phyloP scores from a whole-genome alignment of 2,113 vertebrate species.

The Piliocolobus tephrosceles region DNA sequence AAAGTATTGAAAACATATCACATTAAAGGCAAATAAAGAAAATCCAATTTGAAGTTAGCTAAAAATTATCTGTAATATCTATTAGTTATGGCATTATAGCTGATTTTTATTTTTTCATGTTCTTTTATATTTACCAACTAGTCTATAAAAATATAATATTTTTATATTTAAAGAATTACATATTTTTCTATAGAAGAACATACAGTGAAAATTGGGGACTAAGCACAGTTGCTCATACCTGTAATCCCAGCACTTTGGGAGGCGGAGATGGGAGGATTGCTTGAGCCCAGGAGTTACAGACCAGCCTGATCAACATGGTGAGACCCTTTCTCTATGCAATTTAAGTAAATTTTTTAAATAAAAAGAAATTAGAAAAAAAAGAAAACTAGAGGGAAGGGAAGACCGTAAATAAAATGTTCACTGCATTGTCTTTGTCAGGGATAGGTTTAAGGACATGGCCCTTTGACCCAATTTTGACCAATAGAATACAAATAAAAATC shows the following conservation, averaged over 20 bases:
- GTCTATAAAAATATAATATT: not conserved
- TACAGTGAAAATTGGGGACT: not conserved
- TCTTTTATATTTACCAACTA: not conserved
- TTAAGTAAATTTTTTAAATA: no score
- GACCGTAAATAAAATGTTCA: not conserved
- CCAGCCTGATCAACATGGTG: no score
- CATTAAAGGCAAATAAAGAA: conserved; percentile 15
- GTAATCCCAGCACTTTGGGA: no score
- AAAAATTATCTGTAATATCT: not conserved
- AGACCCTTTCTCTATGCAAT: no score
- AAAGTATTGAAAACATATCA: not conserved
- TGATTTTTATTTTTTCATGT: not conserved
- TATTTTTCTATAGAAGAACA: not conserved
- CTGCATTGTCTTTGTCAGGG: not conserved
- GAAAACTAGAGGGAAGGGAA: no score
- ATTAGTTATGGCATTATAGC: not conserved
- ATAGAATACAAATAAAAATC: not conserved
- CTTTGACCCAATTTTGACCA: not conserved
- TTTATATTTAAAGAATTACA: not conserved
- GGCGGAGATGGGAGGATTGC: no score
- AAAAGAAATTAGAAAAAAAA: not conserved
- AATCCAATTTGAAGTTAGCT: not conserved
- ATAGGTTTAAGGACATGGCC: not conserved
- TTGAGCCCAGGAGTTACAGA: no score
- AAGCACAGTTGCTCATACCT: no score